Base-by-base conservation (phyloP, 2,888 invertebrate species). In the Tricholauxania praeusta region DNA sequence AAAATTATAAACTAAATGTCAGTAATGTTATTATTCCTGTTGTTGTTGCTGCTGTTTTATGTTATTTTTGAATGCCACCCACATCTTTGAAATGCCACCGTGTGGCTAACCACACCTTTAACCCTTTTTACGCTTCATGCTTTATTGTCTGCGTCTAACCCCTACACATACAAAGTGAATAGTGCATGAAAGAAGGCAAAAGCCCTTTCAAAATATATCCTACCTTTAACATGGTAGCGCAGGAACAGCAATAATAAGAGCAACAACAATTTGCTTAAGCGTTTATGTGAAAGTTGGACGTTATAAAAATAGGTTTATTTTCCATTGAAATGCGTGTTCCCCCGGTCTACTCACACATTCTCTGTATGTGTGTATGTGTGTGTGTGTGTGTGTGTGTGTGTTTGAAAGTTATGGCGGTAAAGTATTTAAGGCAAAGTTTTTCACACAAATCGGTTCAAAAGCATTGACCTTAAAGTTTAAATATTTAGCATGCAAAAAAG, bases 81-180 rank as follows among this genome's bases (percentile, higher is more conserved):
- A 39, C 19, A 22, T 22, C 51, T 12, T 19, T 17, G 47, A 12
- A 39, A 28, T 49, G 64, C 59, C 22, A 19, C 48, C 63, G 47
- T 63, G 72, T 62, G 71, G 75, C 71, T 68, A 68, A 72, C 72
- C 75, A 71, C 75, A 72, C 72, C 64, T 75, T 75, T 72, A 71
- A 75, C 70, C 68, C 64, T 71, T 70, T 60, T 53, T 67, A 39
- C 67, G 48, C 19, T 65, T 65, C 52, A 65, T 65, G 65, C 65
- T 51, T 28, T 52, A 52, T 51, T 19, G 59, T 64, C 51, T 51
- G 15, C 28, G n/a, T 62, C 17, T 39, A 28, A 32, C 62, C 14
- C 47, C 15, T 39, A 39, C 39, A 10, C 7, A 39, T 39, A 6
- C 39, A 39, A 39, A 39, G 10, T 10, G 10, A 39, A 39, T 39